Base-by-base conservation (phyloP, 1,140 invertebrate species). In the Aethina tumida region DNA sequence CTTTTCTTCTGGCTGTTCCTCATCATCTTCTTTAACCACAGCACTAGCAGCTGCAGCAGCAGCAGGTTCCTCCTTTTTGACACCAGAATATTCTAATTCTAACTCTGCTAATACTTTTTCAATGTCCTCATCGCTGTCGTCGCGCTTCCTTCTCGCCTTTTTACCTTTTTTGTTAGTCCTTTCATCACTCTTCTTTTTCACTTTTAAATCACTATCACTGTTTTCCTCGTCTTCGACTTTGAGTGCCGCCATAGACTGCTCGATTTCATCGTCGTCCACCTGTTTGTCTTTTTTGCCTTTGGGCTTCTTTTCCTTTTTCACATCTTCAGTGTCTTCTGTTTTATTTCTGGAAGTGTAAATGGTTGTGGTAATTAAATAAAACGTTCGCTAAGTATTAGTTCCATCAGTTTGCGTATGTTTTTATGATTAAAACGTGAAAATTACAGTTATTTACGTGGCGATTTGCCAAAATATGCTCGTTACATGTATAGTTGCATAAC, bases 81-180 rank as follows among this genome's bases (percentile, higher is more conserved):
- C 31, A 20, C 43, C 46, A 37, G 79, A 65, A 67, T 85, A 84
- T 64, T 86, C 82, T 56, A 81, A 68, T 69, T 81, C 75, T 42
- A 85, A 64, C 63, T 86, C 81, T 15, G 84, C 85, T 46, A 91
- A 61, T 27, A 86, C 79, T 62, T 84, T 82, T 55, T 91, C 85
- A 41, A 89, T 68, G 58, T 90, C 84, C 52, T 89, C 84, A 56
- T 86, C 81, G 56, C 84, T 85, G 34, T 85, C 79, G 50, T 81
- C 76, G 19, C 76, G 75, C 62, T 80, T 84, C 54, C 76, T 81
- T 53, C 74, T 81, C 13, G 64, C 50, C 52, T 83, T 82, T 55
- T 81, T 81, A 7, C 74, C 68, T 60, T 80, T 77, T 60, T 75
- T 75, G 24, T 62, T 58, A 43, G 67, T 72, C 42, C 74, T 77